Evolutionary conservation across 2,888 invertebrate species (phyloP), one percentile per base, ranked within the genome.

Genomic region (Spisula subtruncata): DNA sequence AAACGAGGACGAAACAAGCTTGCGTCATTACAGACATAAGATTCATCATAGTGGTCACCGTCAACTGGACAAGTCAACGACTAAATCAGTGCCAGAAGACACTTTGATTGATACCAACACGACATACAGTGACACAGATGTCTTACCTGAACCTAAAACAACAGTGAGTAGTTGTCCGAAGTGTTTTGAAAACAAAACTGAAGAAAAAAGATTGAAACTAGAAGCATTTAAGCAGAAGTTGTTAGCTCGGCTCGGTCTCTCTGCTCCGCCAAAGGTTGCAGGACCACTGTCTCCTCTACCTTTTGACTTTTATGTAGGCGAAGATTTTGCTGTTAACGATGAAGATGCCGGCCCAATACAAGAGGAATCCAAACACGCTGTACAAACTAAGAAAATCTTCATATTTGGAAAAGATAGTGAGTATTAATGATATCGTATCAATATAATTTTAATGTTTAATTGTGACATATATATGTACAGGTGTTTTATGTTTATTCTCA

Each of bases 241-340:
- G 16, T 81, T 92, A 6, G 71, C 81, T 14, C 90, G 85, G 29
- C 86, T 92, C 0, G 86, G 89, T 25, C 66, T 92, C 35, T 16
- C 79, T 5, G 29, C 81, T 10, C 89, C 86, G 18, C 92, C 92
- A 0, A 90, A 91, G 46, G 89, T 91, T 8, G 89, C 83, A 35
- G 90, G 89, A 12, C 90, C 91, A 0, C 81, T 92, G 12, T 90
- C 90, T n/a, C 92, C 90, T 29, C 60, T 92, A 25, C 92, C 92
- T 18, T 90, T 91, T 86, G 92, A 92, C 25, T 92, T 92, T 54
- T 91, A 91, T 48, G 48, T 85, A 4, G 91, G 89, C 0, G 90
- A 91, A 66, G 89, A 90, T 25, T 91, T 89, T 79, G 29, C 80
- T 29, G 66, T 91, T n/a, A 91, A 84, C 75, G 92, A 92, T 60